Evolutionary conservation across 2,797 vertebrate genomes (phyloP), one percentile per base, ranked within the genome.

Genomic region (Simalia tracyae): DNA sequence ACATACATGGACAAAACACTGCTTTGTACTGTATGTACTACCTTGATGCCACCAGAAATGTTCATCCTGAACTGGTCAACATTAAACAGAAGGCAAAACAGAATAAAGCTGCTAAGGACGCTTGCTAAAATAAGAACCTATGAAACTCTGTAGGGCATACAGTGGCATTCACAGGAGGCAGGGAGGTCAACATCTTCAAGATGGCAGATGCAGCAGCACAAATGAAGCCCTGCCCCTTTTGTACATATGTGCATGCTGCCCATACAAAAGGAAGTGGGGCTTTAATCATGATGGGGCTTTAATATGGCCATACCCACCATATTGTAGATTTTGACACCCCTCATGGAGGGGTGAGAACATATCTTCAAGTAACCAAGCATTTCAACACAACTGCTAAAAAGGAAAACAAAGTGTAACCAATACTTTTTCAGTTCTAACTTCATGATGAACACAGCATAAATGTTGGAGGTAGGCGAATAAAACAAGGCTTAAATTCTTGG

Each of bases 401-500:
- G 46, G 19, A 24, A 66, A 81, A 54, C 5, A 54, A 54, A 24
- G 1, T 46, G 24, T 46, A 46, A 11, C 1, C 22, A 46, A 81
- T 72, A 81, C 9, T 46, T 81, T 46, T 60, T 63, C 89, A 56
- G 36, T 89, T n/a, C 89, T 31, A 22, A 91, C 15, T 72, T 60
- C 87, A 10, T 0, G 0, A 86, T 87, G 63, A 17, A 17, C 15
- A 19, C 56, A 89, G 50, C 28, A 91, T 91, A 95, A 95, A 94
- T 92, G 94, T 92, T 42, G 42, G 42, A 95, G 94, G 59, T 63
- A 86, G 61, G 36, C 88, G 91, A 95, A 96, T 95, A 93, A 64
- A 93, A 91, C 72, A 90, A 86, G n/a, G 46, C 28, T 28, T 9
- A 11, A n/a, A n/a, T 8, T 68, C 14, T 8, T 46, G 36, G 24